Evolutionary conservation across 2,888 invertebrate genomes (phyloP), one percentile per base, ranked within the genome.

Genomic region (Lepidochrysops patricia): DNA sequence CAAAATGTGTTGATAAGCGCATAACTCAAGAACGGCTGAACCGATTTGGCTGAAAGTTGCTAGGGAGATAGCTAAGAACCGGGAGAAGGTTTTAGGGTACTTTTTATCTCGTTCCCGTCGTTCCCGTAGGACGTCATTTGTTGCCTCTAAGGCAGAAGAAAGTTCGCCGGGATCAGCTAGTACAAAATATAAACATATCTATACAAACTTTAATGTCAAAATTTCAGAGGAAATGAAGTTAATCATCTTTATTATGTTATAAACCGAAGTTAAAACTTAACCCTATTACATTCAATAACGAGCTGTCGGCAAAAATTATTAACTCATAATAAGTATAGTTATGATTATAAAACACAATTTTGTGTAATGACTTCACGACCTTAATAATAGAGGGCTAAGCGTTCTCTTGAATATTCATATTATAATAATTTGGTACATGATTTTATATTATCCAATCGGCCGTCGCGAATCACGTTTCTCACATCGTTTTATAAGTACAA

Each of bases 291-390:
- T 77, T 77, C 79, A 85, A 84, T 79, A 80, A 80, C 74, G 80
- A 82, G 85, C 81, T 83, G 79, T 84, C 79, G 77, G 84, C 67
- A 84, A 82, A 77, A 82, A 43, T 19, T 89, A 87, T 87, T 85
- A 86, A 80, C 77, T 85, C 78, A 76, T 85, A 88, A 52, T 52
- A 34, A 87, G 80, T 87, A 86, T 86, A 82, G 84, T 88, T 78
- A 85, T 85, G 80, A 84, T 86, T 85, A 87, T 87, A 78, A 87
- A 89, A 89, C 85, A 88, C 81, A 87, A 87, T 88, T 85, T 85
- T 75, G 69, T 67, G 79, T 87, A 88, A 89, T 88, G 82, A 85
- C 82, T 80, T 81, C 84, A 82, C 87, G 86, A 87, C 79, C 81
- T 84, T 88, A 88, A 88, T 88, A 87, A 84, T 43, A 43, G 43